Evolutionary conservation across 2,113 vertebrate genomes (phyloP).

Genomic region (Poecile atricapillus): DNA sequence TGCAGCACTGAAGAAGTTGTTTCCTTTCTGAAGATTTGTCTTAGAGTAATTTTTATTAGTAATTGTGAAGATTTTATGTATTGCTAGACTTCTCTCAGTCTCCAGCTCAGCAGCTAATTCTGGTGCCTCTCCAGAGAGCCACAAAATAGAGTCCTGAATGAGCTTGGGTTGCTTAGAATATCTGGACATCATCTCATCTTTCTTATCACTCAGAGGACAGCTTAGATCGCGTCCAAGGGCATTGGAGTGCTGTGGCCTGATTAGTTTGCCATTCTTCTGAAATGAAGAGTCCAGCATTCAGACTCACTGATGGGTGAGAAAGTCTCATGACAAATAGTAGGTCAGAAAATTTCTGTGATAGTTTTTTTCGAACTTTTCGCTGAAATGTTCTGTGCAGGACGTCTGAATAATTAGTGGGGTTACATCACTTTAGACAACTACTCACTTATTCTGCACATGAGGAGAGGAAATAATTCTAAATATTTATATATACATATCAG

Average conservation of each 20-base stretch:
- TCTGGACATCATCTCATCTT: background rate
- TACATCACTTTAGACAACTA: background rate
- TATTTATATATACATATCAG: background rate
- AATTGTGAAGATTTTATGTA: background rate
- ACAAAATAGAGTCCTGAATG: background rate
- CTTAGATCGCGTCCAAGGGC: background rate
- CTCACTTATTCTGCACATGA: background rate
- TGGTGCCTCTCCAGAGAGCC: background rate
- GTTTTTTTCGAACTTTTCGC: background rate
- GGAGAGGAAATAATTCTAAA: background rate
- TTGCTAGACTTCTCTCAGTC: background rate
- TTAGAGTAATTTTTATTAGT: background rate
- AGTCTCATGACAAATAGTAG: background rate
- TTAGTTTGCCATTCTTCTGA: background rate
- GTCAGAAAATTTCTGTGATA: background rate
- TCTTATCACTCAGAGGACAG: accelerated
- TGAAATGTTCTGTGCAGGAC: background rate
- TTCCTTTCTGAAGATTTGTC: background rate
- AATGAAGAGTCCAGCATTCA: background rate
- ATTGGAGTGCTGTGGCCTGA: background rate
- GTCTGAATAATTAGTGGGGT: background rate
- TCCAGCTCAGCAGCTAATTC: background rate
- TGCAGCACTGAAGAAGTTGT: background rate
- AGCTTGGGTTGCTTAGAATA: background rate
- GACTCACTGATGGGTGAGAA: background rate